A percentile compares a stretch with the other conserved stretches of the same genome.
Conservation (phyloP, 1,140 invertebrate species). For the Drosophila navojoa region DNA sequence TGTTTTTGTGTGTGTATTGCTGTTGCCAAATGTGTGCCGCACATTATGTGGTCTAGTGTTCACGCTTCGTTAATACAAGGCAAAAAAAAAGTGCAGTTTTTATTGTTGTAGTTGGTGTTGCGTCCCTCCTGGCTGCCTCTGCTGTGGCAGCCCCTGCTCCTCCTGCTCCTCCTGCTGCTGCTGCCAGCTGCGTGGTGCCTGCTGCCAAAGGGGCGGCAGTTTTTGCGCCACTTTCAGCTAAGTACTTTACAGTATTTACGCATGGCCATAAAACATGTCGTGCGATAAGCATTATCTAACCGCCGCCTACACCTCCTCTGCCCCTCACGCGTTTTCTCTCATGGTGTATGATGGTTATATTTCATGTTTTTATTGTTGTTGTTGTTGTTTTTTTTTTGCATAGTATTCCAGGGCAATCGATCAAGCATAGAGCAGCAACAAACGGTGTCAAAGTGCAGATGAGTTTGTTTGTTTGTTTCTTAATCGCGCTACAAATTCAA, state of each 20-base stretch:
- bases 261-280: conserved; percentile 57
- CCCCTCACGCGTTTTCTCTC: not conserved
- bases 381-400: conserved; percentile 27
- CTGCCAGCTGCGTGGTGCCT: not conserved
- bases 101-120: conserved; percentile 22
- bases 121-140: not conserved
- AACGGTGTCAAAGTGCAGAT: conserved; percentile 54
- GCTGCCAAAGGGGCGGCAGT: conserved; percentile 30
- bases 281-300: conserved; percentile 70
- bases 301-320: not conserved
- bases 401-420: conserved; percentile 45
- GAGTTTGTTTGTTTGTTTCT: conserved; percentile 40
- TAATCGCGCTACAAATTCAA: conserved; percentile 31
- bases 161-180: conserved; percentile 2
- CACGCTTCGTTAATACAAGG: conserved; percentile 69
- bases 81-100: conserved; percentile 59
- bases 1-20: conserved; percentile 33
- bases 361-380: conserved; percentile 36
- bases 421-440: conserved; percentile 44
- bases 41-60: conserved; percentile 81
- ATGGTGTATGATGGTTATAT: conserved; percentile 52
- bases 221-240: conserved; percentile 59
- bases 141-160: not conserved
- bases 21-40: conserved; percentile 71
- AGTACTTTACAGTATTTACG: conserved; percentile 63